Percentiles rank a stretch among this genome's conserved stretches.
These are phyloP conservation scores for Teinopalpus imperialis DNA, from an alignment of 2,888 invertebrate genomes.

Conservation along the genomic window DNA sequence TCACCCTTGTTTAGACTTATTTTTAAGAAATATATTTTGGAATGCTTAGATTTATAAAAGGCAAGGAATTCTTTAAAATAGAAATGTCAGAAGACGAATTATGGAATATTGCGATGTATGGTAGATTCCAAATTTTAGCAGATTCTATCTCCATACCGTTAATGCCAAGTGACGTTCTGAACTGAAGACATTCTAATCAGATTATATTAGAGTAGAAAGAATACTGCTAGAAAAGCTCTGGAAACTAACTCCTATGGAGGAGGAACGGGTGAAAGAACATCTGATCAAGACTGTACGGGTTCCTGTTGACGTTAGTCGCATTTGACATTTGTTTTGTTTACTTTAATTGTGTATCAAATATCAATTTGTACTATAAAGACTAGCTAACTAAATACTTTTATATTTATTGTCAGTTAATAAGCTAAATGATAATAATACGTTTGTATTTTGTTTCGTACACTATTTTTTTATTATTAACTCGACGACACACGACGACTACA, in stretches of 20 bases:
- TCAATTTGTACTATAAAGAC: constrained; percentile 6
- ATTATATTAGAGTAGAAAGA: constrained; percentile 37
- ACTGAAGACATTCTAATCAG: constrained; percentile 35
- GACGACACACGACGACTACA: constrained; percentile 4
- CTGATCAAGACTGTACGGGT: constrained; percentile 46
- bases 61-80: constrained; percentile 39
- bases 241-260: constrained; percentile 43
- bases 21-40: constrained; percentile 50
- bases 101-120: constrained; percentile 44
- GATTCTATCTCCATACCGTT: constrained; percentile 46
- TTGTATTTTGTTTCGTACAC: constrained; percentile 7
- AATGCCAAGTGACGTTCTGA: constrained; percentile 43
- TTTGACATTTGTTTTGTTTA: no score
- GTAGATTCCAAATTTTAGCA: constrained; percentile 47
- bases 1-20: constrained; percentile 42
- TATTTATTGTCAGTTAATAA: constrained; percentile 6
- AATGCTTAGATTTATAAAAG: no score
- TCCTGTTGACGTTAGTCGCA: constrained; percentile 47
- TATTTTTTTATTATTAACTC: constrained; percentile 1
- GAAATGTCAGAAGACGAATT: constrained; percentile 45
- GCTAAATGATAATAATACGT: constrained; percentile 11
- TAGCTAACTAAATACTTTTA: neutral
- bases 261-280: constrained; percentile 40
- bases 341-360: neutral
- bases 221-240: constrained; percentile 52